These are phyloP conservation scores for Hydrozoanthus tunicans DNA, from an alignment of 64 coral and sea anemone species.

Conservation along the genomic window DNA sequence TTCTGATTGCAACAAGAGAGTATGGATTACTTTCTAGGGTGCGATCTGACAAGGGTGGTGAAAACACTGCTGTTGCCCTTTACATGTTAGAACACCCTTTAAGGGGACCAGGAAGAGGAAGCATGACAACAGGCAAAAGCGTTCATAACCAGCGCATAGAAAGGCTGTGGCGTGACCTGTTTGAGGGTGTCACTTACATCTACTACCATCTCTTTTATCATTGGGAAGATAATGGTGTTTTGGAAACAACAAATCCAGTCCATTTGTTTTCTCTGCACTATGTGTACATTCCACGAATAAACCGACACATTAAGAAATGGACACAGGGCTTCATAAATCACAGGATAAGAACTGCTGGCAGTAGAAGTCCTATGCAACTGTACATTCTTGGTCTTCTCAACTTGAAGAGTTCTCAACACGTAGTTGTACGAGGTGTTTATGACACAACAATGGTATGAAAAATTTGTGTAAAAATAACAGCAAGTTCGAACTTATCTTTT, in stretches of 20 bases:
- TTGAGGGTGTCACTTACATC: constrained; percentile 26
- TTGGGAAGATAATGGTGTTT: constrained; percentile 30
- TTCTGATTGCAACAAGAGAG: neutral
- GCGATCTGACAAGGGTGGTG: neutral
- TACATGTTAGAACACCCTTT: neutral
- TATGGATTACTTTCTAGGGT: constrained; percentile 2
- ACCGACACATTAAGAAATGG: constrained; percentile 42
- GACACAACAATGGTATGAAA: neutral
- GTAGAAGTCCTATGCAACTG: constrained; percentile 51
- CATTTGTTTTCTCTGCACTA: constrained; percentile 56
- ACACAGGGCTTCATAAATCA: constrained; percentile 28
- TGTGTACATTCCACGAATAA: constrained; percentile 53
- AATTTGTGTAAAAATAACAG: neutral
- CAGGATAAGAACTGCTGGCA: constrained; percentile 52
- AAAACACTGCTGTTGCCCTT: neutral
- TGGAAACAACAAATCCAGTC: constrained; percentile 26
- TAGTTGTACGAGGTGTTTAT: constrained; percentile 12
- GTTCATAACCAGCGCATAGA: neutral
- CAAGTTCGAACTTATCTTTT: neutral
- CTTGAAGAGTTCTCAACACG: constrained; percentile 8
- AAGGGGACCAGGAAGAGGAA: neutral
- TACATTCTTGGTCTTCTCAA: constrained; percentile 49
- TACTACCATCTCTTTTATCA: constrained; percentile 22
- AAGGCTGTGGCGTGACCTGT: constrained; percentile 1
- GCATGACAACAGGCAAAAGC: constrained; percentile 3